These are phyloP conservation scores for Hyaena hyaena DNA, from an alignment of 2,113 vertebrate species.

Conservation along the genomic window DNA sequence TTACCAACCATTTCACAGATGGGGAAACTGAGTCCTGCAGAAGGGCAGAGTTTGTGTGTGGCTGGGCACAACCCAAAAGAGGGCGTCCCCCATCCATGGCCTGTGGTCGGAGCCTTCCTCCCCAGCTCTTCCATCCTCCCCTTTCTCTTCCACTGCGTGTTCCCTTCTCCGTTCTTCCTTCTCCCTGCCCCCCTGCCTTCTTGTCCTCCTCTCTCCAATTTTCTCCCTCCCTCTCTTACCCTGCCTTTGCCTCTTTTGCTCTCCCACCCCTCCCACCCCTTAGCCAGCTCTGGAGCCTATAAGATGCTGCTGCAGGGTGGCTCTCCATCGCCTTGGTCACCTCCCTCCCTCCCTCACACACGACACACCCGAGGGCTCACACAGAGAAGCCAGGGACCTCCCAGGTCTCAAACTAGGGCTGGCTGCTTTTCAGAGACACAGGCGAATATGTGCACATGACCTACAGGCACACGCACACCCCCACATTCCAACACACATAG, in stretches of 20 bases:
- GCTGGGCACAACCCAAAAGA: not conserved
- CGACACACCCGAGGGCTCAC: not conserved
- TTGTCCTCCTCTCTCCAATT: not conserved
- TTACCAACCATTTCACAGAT: not conserved
- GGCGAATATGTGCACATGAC: not conserved
- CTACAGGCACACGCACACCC: not conserved
- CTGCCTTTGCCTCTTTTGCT: not conserved
- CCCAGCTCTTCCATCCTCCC: not conserved
- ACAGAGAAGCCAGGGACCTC: not conserved
- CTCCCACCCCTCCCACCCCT: not conserved
- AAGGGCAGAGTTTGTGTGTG: not conserved
- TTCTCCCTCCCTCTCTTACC: not conserved
- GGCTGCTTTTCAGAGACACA: not conserved
- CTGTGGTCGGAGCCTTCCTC: not conserved
- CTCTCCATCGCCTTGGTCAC: not conserved
- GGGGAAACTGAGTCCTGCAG: slow-evolving; percentile 36
- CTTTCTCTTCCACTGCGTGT: too few species aligned
- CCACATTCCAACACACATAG: not conserved
- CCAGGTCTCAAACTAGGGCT: not conserved
- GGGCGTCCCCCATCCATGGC: not conserved
- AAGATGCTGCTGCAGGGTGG: not conserved
- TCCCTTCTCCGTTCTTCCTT: too few species aligned
- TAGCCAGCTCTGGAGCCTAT: not conserved
- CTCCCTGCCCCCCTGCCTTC: not conserved
- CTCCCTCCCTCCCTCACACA: not conserved